These are phyloP conservation scores for Nomia melanderi DNA, from an alignment of 1,140 invertebrate species.

Conservation along the genomic window DNA sequence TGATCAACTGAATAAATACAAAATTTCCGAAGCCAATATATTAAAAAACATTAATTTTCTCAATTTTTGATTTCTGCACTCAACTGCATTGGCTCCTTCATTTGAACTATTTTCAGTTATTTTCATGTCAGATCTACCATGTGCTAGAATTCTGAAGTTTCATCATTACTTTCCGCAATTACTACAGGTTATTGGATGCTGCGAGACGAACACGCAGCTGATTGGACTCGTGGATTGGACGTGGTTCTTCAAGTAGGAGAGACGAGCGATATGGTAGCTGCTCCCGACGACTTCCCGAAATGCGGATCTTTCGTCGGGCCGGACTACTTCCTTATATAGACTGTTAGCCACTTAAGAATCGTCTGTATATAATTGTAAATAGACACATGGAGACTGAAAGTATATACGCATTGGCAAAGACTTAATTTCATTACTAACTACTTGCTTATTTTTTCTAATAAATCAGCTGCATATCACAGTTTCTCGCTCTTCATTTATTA, in stretches of 20 bases:
- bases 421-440: not conserved
- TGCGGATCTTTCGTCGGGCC: constrained; percentile 81
- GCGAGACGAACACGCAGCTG: constrained; percentile 83
- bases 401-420: not conserved
- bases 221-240: constrained; percentile 81
- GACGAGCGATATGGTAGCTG: constrained; percentile 70
- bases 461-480: not conserved
- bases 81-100: too few relatives aligned
- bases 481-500: not conserved
- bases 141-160: not conserved
- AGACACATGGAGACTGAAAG: constrained; percentile 28
- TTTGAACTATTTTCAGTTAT: too few relatives aligned
- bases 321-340: constrained; percentile 82
- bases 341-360: constrained; percentile 37
- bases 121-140: too few relatives aligned
- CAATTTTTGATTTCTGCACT: too few relatives aligned
- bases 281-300: constrained; percentile 80
- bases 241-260: constrained; percentile 82
- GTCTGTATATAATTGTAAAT: constrained; percentile 75
- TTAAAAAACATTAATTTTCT: too few relatives aligned
- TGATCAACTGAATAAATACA: too few relatives aligned
- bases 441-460: not conserved
- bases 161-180: not conserved
- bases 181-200: constrained; percentile 87
- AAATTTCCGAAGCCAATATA: too few relatives aligned